Conservation (phyloP, 2,797 vertebrate species). For the Phoxinus dragarum region DNA sequence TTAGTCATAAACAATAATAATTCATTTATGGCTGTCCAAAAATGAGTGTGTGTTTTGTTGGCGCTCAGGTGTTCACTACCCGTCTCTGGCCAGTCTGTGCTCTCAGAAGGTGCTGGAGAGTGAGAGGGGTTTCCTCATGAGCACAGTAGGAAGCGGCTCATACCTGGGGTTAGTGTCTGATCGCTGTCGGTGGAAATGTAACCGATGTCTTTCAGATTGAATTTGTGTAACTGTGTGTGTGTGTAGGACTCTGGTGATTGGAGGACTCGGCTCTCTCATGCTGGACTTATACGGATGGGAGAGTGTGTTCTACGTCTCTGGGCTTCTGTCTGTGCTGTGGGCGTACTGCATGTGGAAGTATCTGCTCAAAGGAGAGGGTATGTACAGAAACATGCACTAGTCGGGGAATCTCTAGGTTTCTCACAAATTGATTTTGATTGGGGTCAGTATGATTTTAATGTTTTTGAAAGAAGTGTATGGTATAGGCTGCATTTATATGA, state of each 20-base stretch:
- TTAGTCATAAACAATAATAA: background rate
- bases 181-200: background rate
- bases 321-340: constrained; percentile 90
- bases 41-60: constrained; percentile 5
- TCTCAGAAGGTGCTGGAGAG: constrained; percentile 91
- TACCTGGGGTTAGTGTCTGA: constrained; percentile 89
- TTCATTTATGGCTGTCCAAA: background rate
- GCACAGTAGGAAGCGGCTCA: constrained; percentile 91
- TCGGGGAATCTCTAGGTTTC: background rate
- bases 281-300: constrained; percentile 93
- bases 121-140: constrained; percentile 92
- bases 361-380: constrained; percentile 88
- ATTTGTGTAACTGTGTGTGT: background rate
- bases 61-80: constrained; percentile 88
- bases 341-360: constrained; percentile 92
- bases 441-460: background rate
- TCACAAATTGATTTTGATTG: background rate
- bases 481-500: background rate
- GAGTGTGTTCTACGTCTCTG: constrained; percentile 92
- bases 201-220: background rate
- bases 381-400: constrained; percentile 19
- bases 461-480: background rate
- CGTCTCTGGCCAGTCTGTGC: constrained; percentile 91
- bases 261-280: constrained; percentile 90
- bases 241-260: constrained; percentile 88